These are phyloP conservation scores for Maccullochella peelii DNA, from an alignment of 2,113 vertebrate species.

Conservation along the genomic window DNA sequence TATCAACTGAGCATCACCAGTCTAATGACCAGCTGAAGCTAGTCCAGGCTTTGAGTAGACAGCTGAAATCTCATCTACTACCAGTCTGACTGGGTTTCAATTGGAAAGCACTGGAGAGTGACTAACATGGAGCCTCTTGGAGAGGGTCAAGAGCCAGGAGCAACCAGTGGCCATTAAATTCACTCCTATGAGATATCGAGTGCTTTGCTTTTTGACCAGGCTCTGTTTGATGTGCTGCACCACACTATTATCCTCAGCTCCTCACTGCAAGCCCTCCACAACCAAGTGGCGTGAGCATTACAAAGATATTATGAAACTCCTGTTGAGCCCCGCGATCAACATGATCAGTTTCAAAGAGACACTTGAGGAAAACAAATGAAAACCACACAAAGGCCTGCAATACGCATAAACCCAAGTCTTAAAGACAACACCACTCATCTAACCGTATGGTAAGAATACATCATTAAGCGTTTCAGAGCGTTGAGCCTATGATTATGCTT, in stretches of 20 bases:
- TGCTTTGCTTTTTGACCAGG: slow-evolving; percentile 80
- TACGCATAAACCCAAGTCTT: slow-evolving; percentile 21
- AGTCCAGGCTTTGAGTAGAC: slow-evolving; percentile 63
- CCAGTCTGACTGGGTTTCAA: slow-evolving; percentile 80
- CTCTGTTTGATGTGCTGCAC: slow-evolving; percentile 76
- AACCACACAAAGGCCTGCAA: slow-evolving; percentile 35
- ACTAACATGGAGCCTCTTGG: slow-evolving; percentile 79
- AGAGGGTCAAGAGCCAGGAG: slow-evolving; percentile 83
- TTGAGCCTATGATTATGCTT: slow-evolving; percentile 47
- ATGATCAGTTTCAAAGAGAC: slow-evolving; percentile 61
- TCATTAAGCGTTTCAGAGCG: slow-evolving; percentile 43
- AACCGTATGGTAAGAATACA: slow-evolving; percentile 20
- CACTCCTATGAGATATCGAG: slow-evolving; percentile 81
- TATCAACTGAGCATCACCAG: slow-evolving; percentile 38
- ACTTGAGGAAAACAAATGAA: slow-evolving; percentile 59
- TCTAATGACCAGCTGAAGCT: slow-evolving; percentile 52
- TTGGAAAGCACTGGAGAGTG: slow-evolving; percentile 82
- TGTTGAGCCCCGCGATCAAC: slow-evolving; percentile 63
- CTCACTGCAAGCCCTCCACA: slow-evolving; percentile 63
- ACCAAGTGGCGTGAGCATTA: slow-evolving; percentile 56
- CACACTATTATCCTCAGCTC: slow-evolving; percentile 68
- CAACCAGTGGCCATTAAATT: slow-evolving; percentile 83
- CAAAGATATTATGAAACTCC: slow-evolving; percentile 69
- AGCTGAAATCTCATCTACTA: slow-evolving; percentile 79
- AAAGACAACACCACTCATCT: slow-evolving; percentile 27